Evolutionary conservation across 1,140 invertebrate species (phyloP).

Genomic region (Brachionus paranguensis): DNA sequence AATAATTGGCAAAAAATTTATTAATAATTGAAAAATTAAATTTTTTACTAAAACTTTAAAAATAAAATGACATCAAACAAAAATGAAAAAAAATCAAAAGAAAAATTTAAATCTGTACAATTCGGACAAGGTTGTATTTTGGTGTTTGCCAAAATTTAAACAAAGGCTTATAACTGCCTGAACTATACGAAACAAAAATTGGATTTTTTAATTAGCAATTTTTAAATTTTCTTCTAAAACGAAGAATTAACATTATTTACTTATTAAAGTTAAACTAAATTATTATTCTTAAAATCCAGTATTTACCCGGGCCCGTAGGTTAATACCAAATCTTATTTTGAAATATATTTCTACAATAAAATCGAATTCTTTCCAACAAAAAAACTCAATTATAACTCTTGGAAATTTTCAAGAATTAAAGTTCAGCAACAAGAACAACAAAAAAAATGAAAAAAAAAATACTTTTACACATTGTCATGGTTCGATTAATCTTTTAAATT

Average conservation of each 20-base stretch:
- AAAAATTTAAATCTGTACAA: neutral
- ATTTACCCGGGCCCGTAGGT: neutral
- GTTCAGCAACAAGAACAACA: neutral
- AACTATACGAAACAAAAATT: neutral
- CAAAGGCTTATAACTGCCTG: neutral
- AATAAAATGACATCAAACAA: neutral
- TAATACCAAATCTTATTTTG: neutral
- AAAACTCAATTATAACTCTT: neutral
- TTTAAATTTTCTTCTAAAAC: neutral
- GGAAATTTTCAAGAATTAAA: neutral
- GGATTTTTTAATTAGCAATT: neutral
- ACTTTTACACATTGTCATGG: neutral
- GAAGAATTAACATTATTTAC: neutral
- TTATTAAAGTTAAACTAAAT: neutral
- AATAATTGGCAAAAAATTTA: neutral
- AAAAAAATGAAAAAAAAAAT: neutral
- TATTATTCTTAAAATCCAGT: neutral
- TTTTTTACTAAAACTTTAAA: neutral
- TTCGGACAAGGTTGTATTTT: neutral
- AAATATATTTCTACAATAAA: neutral
- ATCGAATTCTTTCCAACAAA: neutral
- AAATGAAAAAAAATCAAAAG: neutral
- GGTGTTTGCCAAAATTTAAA: neutral
- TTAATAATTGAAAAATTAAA: neutral
- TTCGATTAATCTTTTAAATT: neutral